Percentiles rank a stretch among this genome's conserved stretches.
Evolutionary conservation across 2,888 invertebrate species (phyloP).

Genomic region (Caenorhabditis afra): DNA sequence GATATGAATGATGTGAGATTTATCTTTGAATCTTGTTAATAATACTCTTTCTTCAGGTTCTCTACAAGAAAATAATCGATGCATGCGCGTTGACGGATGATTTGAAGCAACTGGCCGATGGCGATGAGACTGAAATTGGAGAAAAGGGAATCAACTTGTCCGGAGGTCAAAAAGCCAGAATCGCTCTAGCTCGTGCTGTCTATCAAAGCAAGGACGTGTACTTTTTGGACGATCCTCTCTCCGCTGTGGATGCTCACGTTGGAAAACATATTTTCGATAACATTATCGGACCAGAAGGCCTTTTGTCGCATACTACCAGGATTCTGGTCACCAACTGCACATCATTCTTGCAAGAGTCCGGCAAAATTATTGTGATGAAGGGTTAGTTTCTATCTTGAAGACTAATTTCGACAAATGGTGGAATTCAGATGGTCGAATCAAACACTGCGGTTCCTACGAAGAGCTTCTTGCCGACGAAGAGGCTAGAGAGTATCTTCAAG

Average conservation of each 20-base stretch:
- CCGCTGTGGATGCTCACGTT: slow-evolving; percentile 97
- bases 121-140: slow-evolving; percentile 79
- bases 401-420: no score
- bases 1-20: slow-evolving; percentile 46
- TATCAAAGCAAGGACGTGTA: slow-evolving; percentile 92
- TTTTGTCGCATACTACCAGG: slow-evolving; percentile 85
- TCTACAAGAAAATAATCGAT: slow-evolving; percentile 56
- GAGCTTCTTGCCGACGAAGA: slow-evolving; percentile 60
- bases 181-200: slow-evolving; percentile 92
- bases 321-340: slow-evolving; percentile 96
- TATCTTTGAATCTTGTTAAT: background rate
- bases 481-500: slow-evolving; percentile 61
- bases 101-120: slow-evolving; percentile 71
- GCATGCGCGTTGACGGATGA: slow-evolving; percentile 76
- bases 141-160: slow-evolving; percentile 80
- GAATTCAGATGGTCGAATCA: slow-evolving; percentile 62
- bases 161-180: slow-evolving; percentile 84
- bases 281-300: slow-evolving; percentile 78
- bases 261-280: slow-evolving; percentile 88
- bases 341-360: slow-evolving; percentile 92
- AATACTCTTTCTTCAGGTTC: slow-evolving; percentile 26
- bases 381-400: slow-evolving; percentile 69
- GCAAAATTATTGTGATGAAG: slow-evolving; percentile 91
- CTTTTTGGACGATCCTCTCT: slow-evolving; percentile 93
- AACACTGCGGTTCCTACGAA: slow-evolving; percentile 70